Conservation (phyloP, 1,140 invertebrate genomes). For the Chionoecetes opilio region DNA sequence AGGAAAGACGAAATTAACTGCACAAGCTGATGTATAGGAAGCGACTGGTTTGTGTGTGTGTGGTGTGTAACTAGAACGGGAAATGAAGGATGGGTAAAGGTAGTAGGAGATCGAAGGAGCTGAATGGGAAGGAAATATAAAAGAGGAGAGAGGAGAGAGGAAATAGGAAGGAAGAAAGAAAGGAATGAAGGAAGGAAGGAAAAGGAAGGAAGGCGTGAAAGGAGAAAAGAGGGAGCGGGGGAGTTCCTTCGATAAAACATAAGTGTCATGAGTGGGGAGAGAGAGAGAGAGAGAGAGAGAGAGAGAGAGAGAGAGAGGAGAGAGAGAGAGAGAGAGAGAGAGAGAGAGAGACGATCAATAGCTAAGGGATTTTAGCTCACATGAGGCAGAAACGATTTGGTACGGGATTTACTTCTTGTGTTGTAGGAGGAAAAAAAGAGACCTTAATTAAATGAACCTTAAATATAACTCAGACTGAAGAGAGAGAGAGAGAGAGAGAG, state of each 20-base stretch:
- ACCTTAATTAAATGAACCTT: too few species aligned
- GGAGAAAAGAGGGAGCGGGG: too few species aligned
- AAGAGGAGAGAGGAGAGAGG: not conserved
- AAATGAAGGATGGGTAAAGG: not conserved
- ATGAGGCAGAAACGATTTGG: not conserved
- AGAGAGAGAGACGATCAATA: not conserved
- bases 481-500: not conserved
- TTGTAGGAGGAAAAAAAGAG: not conserved
- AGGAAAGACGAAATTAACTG: not conserved
- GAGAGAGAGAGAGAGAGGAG: too few species aligned
- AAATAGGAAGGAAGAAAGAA: not conserved
- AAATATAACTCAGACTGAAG: too few species aligned
- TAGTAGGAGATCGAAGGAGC: not conserved
- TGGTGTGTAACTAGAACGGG: not conserved
- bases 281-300: too few species aligned
- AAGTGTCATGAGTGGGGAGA: not conserved
- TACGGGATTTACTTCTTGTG: not conserved
- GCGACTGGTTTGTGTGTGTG: not conserved
- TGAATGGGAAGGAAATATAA: not conserved
- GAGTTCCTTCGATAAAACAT: too few species aligned
- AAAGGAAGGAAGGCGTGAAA: not conserved
- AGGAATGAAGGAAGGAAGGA: not conserved
- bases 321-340: slow-evolving; percentile 27
- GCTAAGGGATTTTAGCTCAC: not conserved
- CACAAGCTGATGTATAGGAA: not conserved